A percentile compares a stretch with the other conserved stretches of the same genome.
Evolutionary conservation across 1,140 invertebrate genomes (phyloP).

Genomic region (Ericerus pela): DNA sequence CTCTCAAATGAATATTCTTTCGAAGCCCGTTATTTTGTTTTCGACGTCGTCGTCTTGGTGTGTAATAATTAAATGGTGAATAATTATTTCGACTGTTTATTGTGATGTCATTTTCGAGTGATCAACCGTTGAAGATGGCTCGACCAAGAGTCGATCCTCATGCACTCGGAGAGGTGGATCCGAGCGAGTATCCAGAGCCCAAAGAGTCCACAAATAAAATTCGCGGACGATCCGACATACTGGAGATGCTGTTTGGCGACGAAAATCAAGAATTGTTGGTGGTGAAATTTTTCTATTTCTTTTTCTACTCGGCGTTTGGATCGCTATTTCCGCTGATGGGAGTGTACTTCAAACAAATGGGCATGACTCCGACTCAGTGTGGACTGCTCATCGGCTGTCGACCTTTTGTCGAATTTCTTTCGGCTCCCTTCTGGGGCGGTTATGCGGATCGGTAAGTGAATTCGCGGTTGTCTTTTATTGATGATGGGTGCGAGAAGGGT

Average conservation of each 20-base stretch:
- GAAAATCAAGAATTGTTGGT: constrained; percentile 80
- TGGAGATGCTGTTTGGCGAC: constrained; percentile 66
- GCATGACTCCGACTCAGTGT: constrained; percentile 90
- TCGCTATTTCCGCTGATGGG: constrained; percentile 95
- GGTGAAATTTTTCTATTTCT: constrained; percentile 96
- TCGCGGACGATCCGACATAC: constrained; percentile 61
- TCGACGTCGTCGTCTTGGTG: too few species aligned
- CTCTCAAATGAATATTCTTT: too few species aligned
- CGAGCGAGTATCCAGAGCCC: constrained; percentile 50
- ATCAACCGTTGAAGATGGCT: too few species aligned
- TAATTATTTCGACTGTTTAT: too few species aligned
- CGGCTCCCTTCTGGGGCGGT: constrained; percentile 92
- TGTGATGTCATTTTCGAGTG: too few species aligned
- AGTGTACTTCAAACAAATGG: constrained; percentile 97
- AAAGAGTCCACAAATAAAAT: constrained; percentile 82
- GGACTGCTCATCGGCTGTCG: constrained; percentile 81
- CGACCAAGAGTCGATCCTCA: constrained; percentile 56
- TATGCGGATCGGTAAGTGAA: constrained; percentile 64
- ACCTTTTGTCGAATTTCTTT: constrained; percentile 95
- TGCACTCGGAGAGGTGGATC: constrained; percentile 58
- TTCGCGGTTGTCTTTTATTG: too few species aligned
- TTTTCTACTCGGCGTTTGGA: constrained; percentile 98
- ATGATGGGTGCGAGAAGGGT: too few species aligned
- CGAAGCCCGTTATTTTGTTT: too few species aligned
- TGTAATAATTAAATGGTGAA: too few species aligned